These are phyloP conservation scores for Cosmorhoe ocellata DNA, from an alignment of 2,888 invertebrate species.

Conservation along the genomic window DNA sequence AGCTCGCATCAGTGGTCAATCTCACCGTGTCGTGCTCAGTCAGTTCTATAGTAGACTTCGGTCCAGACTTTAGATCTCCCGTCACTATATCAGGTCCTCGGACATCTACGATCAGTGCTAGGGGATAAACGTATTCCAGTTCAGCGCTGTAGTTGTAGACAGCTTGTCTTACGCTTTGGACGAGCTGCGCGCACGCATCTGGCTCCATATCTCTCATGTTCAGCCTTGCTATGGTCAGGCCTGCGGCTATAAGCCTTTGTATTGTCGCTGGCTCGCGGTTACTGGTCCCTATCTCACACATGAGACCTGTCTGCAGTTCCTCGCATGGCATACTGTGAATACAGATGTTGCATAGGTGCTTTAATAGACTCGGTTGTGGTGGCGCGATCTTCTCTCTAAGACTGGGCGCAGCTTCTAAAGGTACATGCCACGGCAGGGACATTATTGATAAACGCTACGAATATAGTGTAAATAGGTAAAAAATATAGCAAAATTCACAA, in stretches of 20 bases:
- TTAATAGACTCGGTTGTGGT: slow-evolving; percentile 52
- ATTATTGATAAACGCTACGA: slow-evolving; percentile 35
- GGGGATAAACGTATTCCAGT: slow-evolving; percentile 73
- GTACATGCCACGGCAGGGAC: slow-evolving; percentile 74
- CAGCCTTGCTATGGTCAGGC: slow-evolving; percentile 73
- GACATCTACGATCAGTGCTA: slow-evolving; percentile 71
- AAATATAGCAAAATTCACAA: background rate
- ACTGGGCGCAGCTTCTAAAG: slow-evolving; percentile 56
- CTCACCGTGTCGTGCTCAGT: slow-evolving; percentile 61
- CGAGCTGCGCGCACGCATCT: slow-evolving; percentile 66
- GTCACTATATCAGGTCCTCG: slow-evolving; percentile 68
- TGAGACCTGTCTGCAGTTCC: slow-evolving; percentile 70
- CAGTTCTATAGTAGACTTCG: slow-evolving; percentile 59
- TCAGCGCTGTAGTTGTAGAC: slow-evolving; percentile 75
- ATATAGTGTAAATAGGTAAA: too few relatives aligned
- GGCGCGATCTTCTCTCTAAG: slow-evolving; percentile 40
- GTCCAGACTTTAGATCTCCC: slow-evolving; percentile 70
- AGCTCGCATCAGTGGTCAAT: slow-evolving; percentile 76
- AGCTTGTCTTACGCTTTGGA: slow-evolving; percentile 73
- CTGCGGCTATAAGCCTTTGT: slow-evolving; percentile 70
- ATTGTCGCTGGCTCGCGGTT: slow-evolving; percentile 66
- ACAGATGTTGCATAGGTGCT: slow-evolving; percentile 64
- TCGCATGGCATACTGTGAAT: slow-evolving; percentile 66
- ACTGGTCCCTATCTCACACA: slow-evolving; percentile 70
- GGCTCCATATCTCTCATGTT: slow-evolving; percentile 70